Evolutionary conservation across 2,888 invertebrate genomes (phyloP), one percentile per base, ranked within the genome.

Genomic region (Pammene aurita): DNA sequence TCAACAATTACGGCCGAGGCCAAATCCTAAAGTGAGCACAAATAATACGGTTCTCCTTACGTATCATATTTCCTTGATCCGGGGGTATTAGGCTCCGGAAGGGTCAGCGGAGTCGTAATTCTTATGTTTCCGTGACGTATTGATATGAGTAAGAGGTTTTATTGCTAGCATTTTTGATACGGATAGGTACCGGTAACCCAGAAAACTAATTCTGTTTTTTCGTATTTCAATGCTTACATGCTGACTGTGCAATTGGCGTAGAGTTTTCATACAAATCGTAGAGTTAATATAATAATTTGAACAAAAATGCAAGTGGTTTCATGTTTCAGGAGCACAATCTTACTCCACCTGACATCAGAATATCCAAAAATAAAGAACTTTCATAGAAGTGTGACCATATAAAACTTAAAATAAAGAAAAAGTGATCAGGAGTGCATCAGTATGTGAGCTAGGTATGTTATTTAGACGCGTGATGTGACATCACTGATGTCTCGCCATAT

Each of bases 41-140:
- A 92, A 91, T 92, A 90, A 89, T 89, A 86, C 88, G 87, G 79
- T 76, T 77, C 81, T 80, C 76, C 80, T 83, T 80, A 81, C 84
- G 81, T 85, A 90, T 91, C 89, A 90, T 90, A 90, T 90, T 90
- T 89, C 84, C 82, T 78, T 92, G 87, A 92, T 92, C 92, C 89
- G 81, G 75, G 79, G 80, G 86, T 77, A 86, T 87, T 86, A 88
- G 81, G 83, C 81, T 80, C 77, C 80, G 83, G 85, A 83, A 86
- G 91, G 92, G 92, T 92, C 92, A 91, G 88, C 78, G 78, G 78
- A 80, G 65, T 76, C 78, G 75, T 85, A 85, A 85, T 84, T 79
- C 83, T 78, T 79, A 75, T 74, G 75, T 78, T 76, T 74, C 76
- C 72, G 76, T 71, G 70, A 80, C 77, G 77, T 79, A 84, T 85